Evolutionary conservation across 1,140 invertebrate species (phyloP).

Genomic region (Drosophila hydei): DNA sequence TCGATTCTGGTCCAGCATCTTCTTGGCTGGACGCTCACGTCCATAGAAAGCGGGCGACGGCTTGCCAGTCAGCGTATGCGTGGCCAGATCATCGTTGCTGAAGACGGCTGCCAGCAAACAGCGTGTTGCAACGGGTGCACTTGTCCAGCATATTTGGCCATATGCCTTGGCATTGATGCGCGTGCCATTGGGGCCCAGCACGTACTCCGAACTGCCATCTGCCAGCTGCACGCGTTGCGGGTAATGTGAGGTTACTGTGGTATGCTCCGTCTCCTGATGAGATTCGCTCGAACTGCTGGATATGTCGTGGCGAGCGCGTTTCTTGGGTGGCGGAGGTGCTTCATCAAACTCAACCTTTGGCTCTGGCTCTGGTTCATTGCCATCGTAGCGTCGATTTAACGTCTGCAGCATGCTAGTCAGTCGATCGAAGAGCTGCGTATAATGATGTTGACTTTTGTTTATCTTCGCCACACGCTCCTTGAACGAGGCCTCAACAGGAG

Average conservation of each 20-base stretch:
- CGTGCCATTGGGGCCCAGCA: slow-evolving; percentile 81
- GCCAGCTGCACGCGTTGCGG: slow-evolving; percentile 35
- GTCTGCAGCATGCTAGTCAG: slow-evolving; percentile 49
- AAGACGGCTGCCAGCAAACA: slow-evolving; percentile 76
- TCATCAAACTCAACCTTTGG: not conserved
- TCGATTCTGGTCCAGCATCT: slow-evolving; percentile 72
- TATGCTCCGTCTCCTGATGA: slow-evolving; percentile 9
- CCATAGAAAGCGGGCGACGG: slow-evolving; percentile 82
- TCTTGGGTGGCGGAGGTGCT: slow-evolving; percentile 1
- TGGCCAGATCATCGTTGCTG: slow-evolving; percentile 75
- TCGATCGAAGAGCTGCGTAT: slow-evolving; percentile 36
- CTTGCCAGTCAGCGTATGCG: slow-evolving; percentile 83
- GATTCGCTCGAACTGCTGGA: slow-evolving; percentile 54
- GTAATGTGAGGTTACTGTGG: slow-evolving; percentile 19
- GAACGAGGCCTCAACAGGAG: slow-evolving; percentile 30
- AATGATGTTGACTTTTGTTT: slow-evolving; percentile 53
- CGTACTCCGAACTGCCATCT: slow-evolving; percentile 42
- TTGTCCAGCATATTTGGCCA: slow-evolving; percentile 71
- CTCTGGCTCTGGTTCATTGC: slow-evolving; percentile 22
- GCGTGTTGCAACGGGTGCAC: slow-evolving; percentile 75
- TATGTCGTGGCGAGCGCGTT: slow-evolving; percentile 31
- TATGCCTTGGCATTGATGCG: slow-evolving; percentile 61
- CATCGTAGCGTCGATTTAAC: slow-evolving; percentile 55
- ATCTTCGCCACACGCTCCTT: slow-evolving; percentile 55
- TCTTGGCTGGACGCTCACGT: slow-evolving; percentile 64